Evolutionary conservation across 2,113 vertebrate genomes (phyloP).

Genomic region (Tachycineta bicolor): DNA sequence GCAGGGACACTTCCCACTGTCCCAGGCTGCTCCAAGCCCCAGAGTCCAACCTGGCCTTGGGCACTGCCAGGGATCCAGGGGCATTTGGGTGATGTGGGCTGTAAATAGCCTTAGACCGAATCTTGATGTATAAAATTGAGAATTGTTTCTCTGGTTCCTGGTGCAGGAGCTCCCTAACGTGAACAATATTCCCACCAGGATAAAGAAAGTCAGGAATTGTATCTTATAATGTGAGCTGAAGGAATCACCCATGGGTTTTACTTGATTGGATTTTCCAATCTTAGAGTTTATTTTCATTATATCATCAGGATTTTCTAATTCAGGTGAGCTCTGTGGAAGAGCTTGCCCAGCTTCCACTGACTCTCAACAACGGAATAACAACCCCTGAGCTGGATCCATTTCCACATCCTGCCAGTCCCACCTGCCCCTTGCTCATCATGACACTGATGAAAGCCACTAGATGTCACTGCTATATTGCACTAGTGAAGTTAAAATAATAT

Average conservation of each 20-base stretch:
- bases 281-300: background rate
- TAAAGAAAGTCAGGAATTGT: background rate
- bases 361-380: background rate
- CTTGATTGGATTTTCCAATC: background rate
- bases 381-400: background rate
- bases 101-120: background rate
- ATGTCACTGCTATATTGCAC: constrained; percentile 57
- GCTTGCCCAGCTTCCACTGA: background rate
- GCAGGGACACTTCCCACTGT: background rate
- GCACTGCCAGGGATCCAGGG: background rate
- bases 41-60: background rate
- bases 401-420: background rate
- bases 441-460: constrained; percentile 43
- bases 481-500: constrained; percentile 64
- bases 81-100: fast-evolving
- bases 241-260: background rate
- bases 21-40: background rate
- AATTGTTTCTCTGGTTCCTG: background rate
- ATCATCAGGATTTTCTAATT: background rate
- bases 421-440: background rate
- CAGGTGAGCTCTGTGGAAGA: background rate
- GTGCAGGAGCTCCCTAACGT: background rate
- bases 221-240: background rate
- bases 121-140: background rate
- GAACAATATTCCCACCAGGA: background rate